Base-by-base conservation (phyloP, 2,888 invertebrate genomes). In the Drosophila greeni region DNA sequence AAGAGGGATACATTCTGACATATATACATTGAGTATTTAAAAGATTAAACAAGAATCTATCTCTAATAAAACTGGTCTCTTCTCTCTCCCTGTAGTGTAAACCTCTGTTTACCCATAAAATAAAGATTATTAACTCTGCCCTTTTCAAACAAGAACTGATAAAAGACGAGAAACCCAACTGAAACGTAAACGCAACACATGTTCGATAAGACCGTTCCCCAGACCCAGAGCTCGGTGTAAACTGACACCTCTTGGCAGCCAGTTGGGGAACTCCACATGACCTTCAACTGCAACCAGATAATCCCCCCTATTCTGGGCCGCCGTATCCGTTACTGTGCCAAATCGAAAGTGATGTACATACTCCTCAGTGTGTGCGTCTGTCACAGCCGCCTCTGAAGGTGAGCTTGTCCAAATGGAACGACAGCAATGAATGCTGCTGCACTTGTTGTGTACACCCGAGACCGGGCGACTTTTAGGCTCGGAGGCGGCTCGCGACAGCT, bases 301-400 rank as follows among this genome's bases (percentile, higher is more conserved):
- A 39, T 73, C 53, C 62, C 52, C 18, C 18, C 42, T 26, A 24
- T 52, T 47, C 54, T 61, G 37, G 42, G 56, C 34, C 58, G 47
- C 47, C 39, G 26, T 14, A 52, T 56, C 60, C 26, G 43, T 54
- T 48, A 42, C 55, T 78, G 70, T 68, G 78, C 75, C 78, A 77
- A 75, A 75, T 73, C 61, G 82, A 83, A 77, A 83, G 81, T 79
- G 83, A 69, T 72, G 76, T 14, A 29, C 11, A 60, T 65, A 54
- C 55, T 18, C 20, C 20, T n/a, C 14, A 26, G 39, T 14, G 5
- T 24, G 29, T 29, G 59, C 40, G 59, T 36, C 33, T 37, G 61
- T 49, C 18, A 31, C 64, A 51, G 74, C 52, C 66, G 61, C 75
- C 66, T 62, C 56, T 54, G 75, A 77, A 83, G 83, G 83, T 70